Evolutionary conservation across 2,797 vertebrate species (phyloP).

Genomic region (Poecilia velifera): DNA sequence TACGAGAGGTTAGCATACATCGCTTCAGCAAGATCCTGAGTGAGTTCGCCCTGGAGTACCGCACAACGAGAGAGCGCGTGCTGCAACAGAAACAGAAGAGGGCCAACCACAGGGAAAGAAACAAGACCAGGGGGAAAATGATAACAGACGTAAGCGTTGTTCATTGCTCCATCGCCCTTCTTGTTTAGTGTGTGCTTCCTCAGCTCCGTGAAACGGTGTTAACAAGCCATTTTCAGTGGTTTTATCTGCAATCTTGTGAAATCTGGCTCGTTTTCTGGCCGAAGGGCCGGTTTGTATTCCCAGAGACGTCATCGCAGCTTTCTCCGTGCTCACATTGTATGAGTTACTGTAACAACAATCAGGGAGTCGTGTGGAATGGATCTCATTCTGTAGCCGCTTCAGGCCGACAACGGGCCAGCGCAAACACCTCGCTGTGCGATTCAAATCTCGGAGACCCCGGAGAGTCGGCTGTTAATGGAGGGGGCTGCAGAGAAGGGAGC

Average conservation of each 20-base stretch:
- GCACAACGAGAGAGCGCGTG: conserved; percentile 94
- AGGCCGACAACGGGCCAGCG: conserved; percentile 58
- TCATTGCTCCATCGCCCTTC: conserved; percentile 39
- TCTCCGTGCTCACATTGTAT: conserved; percentile 50
- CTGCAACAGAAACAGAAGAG: conserved; percentile 97
- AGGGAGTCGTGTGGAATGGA: conserved; percentile 61
- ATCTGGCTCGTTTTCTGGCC: conserved; percentile 27
- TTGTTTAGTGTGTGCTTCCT: conserved; percentile 52
- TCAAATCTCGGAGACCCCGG: conserved; percentile 66
- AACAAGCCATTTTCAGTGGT: conserved; percentile 36
- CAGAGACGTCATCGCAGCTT: conserved; percentile 60
- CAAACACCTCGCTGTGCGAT: conserved; percentile 67
- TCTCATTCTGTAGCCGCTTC: conserved; percentile 66
- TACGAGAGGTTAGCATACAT: conserved; percentile 94
- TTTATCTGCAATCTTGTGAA: conserved; percentile 48
- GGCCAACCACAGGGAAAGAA: conserved; percentile 95
- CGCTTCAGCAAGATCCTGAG: conserved; percentile 96
- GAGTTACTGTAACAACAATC: conserved; percentile 74
- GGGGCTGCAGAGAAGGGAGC: conserved; percentile 60
- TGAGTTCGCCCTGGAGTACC: conserved; percentile 97
- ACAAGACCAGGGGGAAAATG: conserved; percentile 99
- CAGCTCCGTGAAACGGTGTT: conserved; percentile 43
- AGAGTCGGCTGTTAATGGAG: conserved; percentile 48
- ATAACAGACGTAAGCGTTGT: conserved; percentile 94
- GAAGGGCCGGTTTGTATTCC: conserved; percentile 3